These are phyloP conservation scores for Gastrophysa polygoni DNA, from an alignment of 2,888 invertebrate genomes.

Conservation along the genomic window DNA sequence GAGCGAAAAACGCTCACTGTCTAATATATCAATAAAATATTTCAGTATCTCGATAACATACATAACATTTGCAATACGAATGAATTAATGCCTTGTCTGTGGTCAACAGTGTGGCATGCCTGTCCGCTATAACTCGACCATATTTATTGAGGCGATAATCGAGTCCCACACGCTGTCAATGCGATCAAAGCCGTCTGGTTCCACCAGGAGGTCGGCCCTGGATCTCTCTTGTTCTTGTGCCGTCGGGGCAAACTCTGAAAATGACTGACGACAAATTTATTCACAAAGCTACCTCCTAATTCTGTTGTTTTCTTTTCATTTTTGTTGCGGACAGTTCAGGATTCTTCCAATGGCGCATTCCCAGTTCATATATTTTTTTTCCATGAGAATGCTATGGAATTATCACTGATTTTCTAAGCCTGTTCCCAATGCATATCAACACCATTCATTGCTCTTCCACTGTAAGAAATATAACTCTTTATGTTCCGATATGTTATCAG, in stretches of 20 bases:
- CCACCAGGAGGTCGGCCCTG: slow-evolving; percentile 35
- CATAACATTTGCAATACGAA: slow-evolving; percentile 34
- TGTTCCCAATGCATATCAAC: no score
- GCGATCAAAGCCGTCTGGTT: slow-evolving; percentile 40
- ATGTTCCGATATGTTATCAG: no score
- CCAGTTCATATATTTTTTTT: no score
- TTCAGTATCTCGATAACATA: slow-evolving; percentile 23
- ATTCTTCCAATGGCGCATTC: no score
- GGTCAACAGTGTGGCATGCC: slow-evolving; percentile 36
- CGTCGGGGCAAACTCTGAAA: not conserved
- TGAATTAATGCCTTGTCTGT: slow-evolving; percentile 36
- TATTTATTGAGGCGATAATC: slow-evolving; percentile 43
- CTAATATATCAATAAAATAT: slow-evolving; percentile 23
- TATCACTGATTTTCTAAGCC: no score
- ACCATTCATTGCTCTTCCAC: no score
- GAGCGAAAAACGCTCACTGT: not conserved
- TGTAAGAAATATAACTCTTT: no score
- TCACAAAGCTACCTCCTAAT: no score
- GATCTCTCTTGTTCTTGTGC: slow-evolving; percentile 1
- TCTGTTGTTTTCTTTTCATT: no score
- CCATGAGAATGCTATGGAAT: no score
- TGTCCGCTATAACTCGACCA: slow-evolving; percentile 37
- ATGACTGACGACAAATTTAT: no score
- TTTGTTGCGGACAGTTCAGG: no score
- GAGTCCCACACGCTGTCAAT: slow-evolving; percentile 45